A percentile compares a stretch with the other conserved stretches of the same genome.
phyloP scores from a whole-genome alignment of 2,888 invertebrate species.

The Mythimna loreyi region DNA sequence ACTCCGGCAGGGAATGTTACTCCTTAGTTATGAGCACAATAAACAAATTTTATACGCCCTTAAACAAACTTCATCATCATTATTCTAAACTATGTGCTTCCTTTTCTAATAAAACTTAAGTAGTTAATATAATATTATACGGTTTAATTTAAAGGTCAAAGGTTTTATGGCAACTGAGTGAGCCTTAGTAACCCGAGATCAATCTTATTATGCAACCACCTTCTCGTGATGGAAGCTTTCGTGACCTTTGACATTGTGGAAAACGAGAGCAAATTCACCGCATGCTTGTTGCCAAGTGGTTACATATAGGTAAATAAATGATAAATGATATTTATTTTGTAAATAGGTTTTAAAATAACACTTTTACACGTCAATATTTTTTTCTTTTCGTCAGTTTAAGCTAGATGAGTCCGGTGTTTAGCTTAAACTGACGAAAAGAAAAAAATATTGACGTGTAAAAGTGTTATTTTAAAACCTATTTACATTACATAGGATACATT shows the following conservation, averaged over 20 bases:
- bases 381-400: too few species aligned
- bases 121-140: conserved; percentile 13
- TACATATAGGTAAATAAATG: too few species aligned
- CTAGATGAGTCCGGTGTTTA: too few species aligned
- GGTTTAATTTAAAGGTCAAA: conserved; percentile 22
- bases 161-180: conserved; percentile 12
- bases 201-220: conserved; percentile 56
- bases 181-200: conserved; percentile 35
- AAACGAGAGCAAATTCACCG: conserved; percentile 40
- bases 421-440: too few species aligned
- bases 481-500: conserved; percentile 27
- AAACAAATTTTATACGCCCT: neutral
- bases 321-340: too few species aligned
- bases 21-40: too few species aligned
- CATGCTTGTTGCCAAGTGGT: conserved; percentile 32
- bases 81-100: conserved; percentile 5
- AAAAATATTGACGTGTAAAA: too few species aligned
- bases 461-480: too few species aligned
- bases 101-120: neutral
- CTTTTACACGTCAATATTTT: too few species aligned
- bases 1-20: too few species aligned
- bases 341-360: too few species aligned
- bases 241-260: conserved; percentile 52
- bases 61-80: neutral
- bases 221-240: conserved; percentile 11